These are phyloP conservation scores for Myocastor coypus DNA, from an alignment of 2,113 vertebrate species.

Conservation along the genomic window DNA sequence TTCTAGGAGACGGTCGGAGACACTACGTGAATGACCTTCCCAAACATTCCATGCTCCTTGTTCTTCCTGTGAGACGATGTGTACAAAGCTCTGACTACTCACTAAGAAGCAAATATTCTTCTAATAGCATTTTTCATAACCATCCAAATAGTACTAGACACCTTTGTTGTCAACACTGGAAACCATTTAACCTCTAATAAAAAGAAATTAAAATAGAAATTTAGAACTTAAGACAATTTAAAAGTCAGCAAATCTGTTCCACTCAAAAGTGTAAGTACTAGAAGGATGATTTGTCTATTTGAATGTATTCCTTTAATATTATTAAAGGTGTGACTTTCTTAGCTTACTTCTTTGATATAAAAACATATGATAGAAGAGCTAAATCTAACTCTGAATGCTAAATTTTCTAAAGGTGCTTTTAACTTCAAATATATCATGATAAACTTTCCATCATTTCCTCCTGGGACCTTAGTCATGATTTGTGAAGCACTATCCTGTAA, in stretches of 20 bases:
- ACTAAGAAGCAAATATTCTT: neutral
- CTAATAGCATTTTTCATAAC: neutral
- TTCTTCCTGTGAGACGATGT: neutral
- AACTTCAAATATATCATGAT: constrained; percentile 15
- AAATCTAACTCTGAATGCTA: neutral
- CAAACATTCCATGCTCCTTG: neutral
- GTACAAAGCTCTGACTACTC: neutral
- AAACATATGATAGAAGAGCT: neutral
- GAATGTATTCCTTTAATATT: neutral
- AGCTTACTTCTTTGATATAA: constrained; percentile 1
- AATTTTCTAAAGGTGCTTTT: neutral
- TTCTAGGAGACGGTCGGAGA: neutral
- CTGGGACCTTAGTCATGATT: neutral
- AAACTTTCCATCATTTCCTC: neutral
- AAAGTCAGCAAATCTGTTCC: neutral
- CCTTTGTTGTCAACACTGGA: neutral
- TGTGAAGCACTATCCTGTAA: neutral
- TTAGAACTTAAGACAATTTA: constrained; percentile 2
- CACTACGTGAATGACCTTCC: neutral
- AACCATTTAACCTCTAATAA: neutral
- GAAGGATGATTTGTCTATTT: neutral
- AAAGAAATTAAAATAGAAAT: constrained; percentile 12
- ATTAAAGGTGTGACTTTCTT: neutral
- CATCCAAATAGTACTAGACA: neutral
- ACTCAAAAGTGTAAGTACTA: neutral